phyloP scores from a whole-genome alignment of 1,140 invertebrate genomes.

The Drosophila novamexicana region DNA sequence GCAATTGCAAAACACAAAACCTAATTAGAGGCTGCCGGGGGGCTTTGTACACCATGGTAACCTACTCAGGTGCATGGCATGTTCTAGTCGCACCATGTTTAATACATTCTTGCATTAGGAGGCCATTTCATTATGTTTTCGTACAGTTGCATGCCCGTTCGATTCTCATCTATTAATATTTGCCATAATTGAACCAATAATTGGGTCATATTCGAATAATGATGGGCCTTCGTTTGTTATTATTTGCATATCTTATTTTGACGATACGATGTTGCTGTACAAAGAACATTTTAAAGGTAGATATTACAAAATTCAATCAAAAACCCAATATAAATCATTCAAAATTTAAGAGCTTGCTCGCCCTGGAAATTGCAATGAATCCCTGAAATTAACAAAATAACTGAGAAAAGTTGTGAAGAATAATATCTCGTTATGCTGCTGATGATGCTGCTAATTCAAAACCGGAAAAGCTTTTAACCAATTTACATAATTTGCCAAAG shows the following conservation, averaged over 20 bases:
- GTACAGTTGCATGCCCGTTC: no score
- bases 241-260: no score
- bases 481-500: constrained; percentile 78
- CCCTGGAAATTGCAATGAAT: not conserved
- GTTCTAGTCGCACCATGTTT: no score
- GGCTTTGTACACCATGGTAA: not conserved
- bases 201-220: no score
- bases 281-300: not conserved
- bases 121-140: no score
- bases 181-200: no score
- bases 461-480: constrained; percentile 82
- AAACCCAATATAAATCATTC: no score
- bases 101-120: no score
- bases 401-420: constrained; percentile 57
- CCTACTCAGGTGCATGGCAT: not conserved
- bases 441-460: constrained; percentile 82
- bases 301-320: not conserved
- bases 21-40: constrained; percentile 7
- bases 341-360: not conserved
- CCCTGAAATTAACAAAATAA: constrained; percentile 47
- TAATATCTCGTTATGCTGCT: constrained; percentile 63
- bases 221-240: no score
- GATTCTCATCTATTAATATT: no score
- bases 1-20: constrained; percentile 1
- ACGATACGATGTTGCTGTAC: no score